Evolutionary conservation across 37 sponge, comb jelly and placozoan genomes (phyloP), one percentile per base, ranked within the genome.

Genomic region (Agelas oroides): DNA sequence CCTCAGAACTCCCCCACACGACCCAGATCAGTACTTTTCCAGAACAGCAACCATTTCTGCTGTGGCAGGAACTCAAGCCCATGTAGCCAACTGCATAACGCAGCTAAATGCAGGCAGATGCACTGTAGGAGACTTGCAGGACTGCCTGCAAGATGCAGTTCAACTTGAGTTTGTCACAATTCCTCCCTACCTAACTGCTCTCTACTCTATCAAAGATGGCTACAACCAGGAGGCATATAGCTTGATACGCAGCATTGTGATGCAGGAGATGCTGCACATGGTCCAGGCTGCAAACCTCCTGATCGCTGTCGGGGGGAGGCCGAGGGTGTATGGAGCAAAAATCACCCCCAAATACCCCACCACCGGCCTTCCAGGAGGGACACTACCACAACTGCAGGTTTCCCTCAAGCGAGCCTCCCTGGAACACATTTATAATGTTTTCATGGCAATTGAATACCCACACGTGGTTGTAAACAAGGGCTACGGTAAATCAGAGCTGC

Each of bases 181-280:
- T 53, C 86, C 86, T 0, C 69, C 53, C 24, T 85, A 85, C 33
- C 59, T 85, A 18, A 85, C 86, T 21, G 36, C 86, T 3, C 17
- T 85, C 2, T 85, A 55, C 59, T 66, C 77, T 33, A 85, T 85
- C 17, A 63, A 36, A 14, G 86, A 76, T 0, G 77, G 86, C 54
- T 52, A 41, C 55, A 85, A 85, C 34, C 31, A 18, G 19, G 59
- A 67, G 34, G 59, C 66, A 6, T 56, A 74, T 53, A 36, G 65
- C 18, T 38, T 67, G 6, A 76, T 85, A 55, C 56, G 78, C 1
- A 54, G 36, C 52, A 69, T 85, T 18, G 69, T 76, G 14, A 76
- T 69, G 77, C 86, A 85, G 36, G 77, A 85, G 57, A 85, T 85
- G 86, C 70, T 77, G 53, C 86, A 85, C 59, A 38, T 85, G 77